These are phyloP conservation scores for Ammodytes dubius DNA, from an alignment of 2,113 vertebrate species.

Conservation along the genomic window DNA sequence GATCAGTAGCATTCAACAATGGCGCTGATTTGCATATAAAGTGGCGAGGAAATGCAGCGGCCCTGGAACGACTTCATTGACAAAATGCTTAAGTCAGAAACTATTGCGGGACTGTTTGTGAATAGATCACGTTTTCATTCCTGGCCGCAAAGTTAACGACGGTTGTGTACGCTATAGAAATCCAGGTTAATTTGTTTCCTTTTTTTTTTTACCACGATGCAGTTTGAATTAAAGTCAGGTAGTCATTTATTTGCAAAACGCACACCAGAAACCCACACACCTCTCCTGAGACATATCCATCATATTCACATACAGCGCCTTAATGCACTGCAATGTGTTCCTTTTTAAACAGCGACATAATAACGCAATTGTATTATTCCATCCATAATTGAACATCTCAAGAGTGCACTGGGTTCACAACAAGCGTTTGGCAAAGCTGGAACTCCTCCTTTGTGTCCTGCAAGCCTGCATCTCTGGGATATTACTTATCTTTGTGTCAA, in stretches of 20 bases:
- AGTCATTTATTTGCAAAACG: background rate
- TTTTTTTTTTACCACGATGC: constrained; percentile 13
- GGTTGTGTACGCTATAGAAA: background rate
- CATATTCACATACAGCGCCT: background rate
- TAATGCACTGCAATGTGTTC: constrained; percentile 11
- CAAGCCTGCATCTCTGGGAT: background rate
- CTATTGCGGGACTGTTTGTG: constrained; percentile 43
- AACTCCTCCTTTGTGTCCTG: background rate
- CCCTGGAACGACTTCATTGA: constrained; percentile 65
- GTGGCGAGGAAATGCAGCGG: constrained; percentile 63
- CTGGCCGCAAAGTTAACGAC: constrained; percentile 31
- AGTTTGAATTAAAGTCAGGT: constrained; percentile 18
- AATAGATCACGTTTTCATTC: constrained; percentile 45
- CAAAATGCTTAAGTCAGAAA: constrained; percentile 58
- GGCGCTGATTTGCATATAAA: constrained; percentile 82
- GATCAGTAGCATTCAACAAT: constrained; percentile 66
- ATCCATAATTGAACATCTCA: constrained; percentile 51
- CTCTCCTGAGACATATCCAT: constrained; percentile 11
- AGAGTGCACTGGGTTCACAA: constrained; percentile 9
- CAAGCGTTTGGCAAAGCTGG: background rate
- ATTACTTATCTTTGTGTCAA: constrained; percentile 4
- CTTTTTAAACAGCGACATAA: background rate
- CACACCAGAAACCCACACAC: background rate
- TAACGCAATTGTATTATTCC: constrained; percentile 8
- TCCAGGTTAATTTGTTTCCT: background rate